Evolutionary conservation across 2,113 vertebrate genomes (phyloP).

Genomic region (Toxotes chatareus): DNA sequence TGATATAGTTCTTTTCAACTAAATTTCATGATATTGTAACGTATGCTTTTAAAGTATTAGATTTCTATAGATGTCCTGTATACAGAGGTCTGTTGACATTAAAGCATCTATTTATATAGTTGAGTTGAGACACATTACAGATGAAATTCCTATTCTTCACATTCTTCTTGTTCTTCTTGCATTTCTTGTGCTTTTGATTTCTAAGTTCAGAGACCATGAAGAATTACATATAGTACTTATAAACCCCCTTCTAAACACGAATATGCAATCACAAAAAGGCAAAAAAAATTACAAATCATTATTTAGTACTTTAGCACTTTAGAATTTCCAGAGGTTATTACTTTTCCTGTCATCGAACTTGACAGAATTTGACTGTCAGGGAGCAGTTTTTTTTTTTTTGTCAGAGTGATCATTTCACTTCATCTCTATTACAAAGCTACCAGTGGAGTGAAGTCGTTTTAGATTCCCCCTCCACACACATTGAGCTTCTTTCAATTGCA

Average conservation of each 20-base stretch:
- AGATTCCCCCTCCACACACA: constrained; percentile 8
- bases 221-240: not conserved
- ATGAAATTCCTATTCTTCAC: not conserved
- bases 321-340: not conserved
- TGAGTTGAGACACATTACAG: not conserved
- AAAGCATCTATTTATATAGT: not conserved
- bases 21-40: not conserved
- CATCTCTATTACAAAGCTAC: constrained; percentile 36
- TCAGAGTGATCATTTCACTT: constrained; percentile 34
- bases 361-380: constrained; percentile 29
- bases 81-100: no score
- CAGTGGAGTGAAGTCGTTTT: constrained; percentile 26
- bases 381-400: constrained; percentile 37
- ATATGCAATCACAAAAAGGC: not conserved
- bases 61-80: not conserved
- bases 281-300: not conserved
- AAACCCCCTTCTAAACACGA: not conserved
- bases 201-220: not conserved
- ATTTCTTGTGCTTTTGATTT: not conserved
- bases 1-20: not conserved
- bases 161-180: not conserved
- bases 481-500: constrained; percentile 54
- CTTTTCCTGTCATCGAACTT: constrained; percentile 14
- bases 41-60: not conserved
- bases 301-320: not conserved